These are phyloP conservation scores for Dasyurus viverrinus DNA, from an alignment of 2,113 vertebrate species.

Conservation along the genomic window DNA sequence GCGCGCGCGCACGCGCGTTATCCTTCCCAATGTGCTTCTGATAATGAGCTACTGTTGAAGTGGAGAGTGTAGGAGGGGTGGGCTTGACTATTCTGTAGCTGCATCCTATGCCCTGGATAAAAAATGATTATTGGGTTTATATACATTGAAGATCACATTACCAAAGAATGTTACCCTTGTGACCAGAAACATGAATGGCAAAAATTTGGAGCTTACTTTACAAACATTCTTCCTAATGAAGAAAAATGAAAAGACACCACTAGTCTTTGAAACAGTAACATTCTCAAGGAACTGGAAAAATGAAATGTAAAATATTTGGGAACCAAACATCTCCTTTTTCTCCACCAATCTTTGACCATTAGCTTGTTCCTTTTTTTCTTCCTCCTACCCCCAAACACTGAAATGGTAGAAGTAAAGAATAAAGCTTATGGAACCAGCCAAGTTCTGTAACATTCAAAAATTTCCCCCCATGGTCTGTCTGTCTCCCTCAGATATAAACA, in stretches of 20 bases:
- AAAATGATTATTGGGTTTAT: slow-evolving; percentile 69
- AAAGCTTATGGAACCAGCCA: slow-evolving; percentile 58
- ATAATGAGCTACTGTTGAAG: slow-evolving; percentile 60
- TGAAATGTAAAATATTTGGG: slow-evolving; percentile 71
- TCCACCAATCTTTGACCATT: slow-evolving; percentile 67
- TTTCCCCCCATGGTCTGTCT: background rate
- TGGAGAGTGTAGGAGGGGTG: slow-evolving; percentile 36
- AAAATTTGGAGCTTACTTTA: slow-evolving; percentile 78
- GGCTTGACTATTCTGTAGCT: slow-evolving; percentile 44
- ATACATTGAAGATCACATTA: slow-evolving; percentile 69
- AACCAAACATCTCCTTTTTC: slow-evolving; percentile 38
- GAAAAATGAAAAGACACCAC: slow-evolving; percentile 77
- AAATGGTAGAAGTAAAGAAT: slow-evolving; percentile 75
- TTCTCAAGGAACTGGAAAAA: slow-evolving; percentile 77
- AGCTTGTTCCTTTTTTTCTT: slow-evolving; percentile 63
- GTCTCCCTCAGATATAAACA: background rate
- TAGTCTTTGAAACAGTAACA: slow-evolving; percentile 59
- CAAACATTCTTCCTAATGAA: slow-evolving; percentile 83
- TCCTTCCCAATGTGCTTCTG: slow-evolving; percentile 65
- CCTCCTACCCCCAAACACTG: slow-evolving; percentile 38
- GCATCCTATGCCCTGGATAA: slow-evolving; percentile 62
- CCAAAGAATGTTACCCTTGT: slow-evolving; percentile 72
- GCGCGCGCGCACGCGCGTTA: slow-evolving; percentile 49
- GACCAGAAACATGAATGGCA: slow-evolving; percentile 78
- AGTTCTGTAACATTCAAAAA: slow-evolving; percentile 70